Conservation (phyloP, 64 coral and sea anemone genomes). For the Actinia equina region DNA sequence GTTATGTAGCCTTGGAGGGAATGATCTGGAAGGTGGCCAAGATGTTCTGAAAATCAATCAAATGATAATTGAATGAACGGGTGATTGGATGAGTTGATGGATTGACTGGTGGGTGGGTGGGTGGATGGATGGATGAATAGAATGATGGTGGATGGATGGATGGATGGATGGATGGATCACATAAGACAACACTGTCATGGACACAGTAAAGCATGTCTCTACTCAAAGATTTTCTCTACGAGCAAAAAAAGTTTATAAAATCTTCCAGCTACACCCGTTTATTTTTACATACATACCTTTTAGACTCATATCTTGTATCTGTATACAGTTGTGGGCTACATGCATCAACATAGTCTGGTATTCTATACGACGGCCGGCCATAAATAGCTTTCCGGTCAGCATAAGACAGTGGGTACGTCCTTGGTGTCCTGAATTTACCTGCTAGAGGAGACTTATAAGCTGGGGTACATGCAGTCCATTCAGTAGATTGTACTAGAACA, state of each 20-base stretch:
- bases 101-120: too few species aligned
- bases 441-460: not conserved
- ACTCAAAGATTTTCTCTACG: too few species aligned
- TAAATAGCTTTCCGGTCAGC: constrained; percentile 50
- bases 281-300: constrained; percentile 6
- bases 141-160: too few species aligned
- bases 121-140: too few species aligned
- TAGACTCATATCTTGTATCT: not conserved
- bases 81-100: too few species aligned
- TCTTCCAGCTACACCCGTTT: too few species aligned
- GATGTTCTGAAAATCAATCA: constrained; percentile 23
- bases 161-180: too few species aligned
- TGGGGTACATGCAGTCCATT: not conserved
- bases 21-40: constrained; percentile 33
- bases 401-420: constrained; percentile 42
- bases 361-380: constrained; percentile 27
- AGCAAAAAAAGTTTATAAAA: too few species aligned
- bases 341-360: not conserved
- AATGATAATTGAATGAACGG: not conserved
- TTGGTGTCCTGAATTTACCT: constrained; percentile 30
- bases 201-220: too few species aligned
- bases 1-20: not conserved
- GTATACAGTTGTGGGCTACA: not conserved
- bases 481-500: not conserved
- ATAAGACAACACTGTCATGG: too few species aligned